Evolutionary conservation across 2,797 vertebrate genomes (phyloP), one percentile per base, ranked within the genome.

Genomic region (Liparis tanakae): DNA sequence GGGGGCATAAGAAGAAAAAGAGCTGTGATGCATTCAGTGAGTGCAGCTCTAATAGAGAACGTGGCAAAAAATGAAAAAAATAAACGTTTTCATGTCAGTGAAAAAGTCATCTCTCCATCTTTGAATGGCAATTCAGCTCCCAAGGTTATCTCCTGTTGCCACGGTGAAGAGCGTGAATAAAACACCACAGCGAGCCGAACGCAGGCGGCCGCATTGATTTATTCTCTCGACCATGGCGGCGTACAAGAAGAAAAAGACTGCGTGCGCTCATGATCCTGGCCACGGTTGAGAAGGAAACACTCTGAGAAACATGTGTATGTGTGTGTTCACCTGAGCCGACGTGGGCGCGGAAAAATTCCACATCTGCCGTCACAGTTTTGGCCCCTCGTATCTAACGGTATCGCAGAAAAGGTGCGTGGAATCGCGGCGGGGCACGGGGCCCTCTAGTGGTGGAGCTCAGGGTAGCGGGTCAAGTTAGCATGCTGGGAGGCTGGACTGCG

Each of bases 121-220:
- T 43, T 88, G 79, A 91, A 89, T 80, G 83, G 83, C 67, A 79
- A 46, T 72, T 79, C 46, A n/a, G 64, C 77, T 81, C 83, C 87
- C 91, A 92, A 92, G 91, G 91, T 93, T 92, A 81, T 76, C 79
- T 79, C 65, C 78, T 65, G 90, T 90, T 90, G 87, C 88, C 80
- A 85, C 65, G 89, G 88, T 63, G 83, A 88, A 56, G 60, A 83
- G 62, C 13, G 48, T 80, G 83, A 85, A 80, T 75, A 65, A 86
- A 84, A 86, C 58, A 37, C 78, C 70, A 43, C 61, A 64, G 74
- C 76, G 43, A 63, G 10, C 62, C 66, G 72, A 68, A 79, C 44
- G 71, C 71, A 67, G 67, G 51, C 78, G 36, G 50, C 37, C 66
- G 44, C 71, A 82, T 81, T 78, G 85, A 90, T 88, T 82, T 73